Evolutionary conservation across 2,888 invertebrate genomes (phyloP), one percentile per base, ranked within the genome.

Genomic region (Adelphocoris suturalis): DNA sequence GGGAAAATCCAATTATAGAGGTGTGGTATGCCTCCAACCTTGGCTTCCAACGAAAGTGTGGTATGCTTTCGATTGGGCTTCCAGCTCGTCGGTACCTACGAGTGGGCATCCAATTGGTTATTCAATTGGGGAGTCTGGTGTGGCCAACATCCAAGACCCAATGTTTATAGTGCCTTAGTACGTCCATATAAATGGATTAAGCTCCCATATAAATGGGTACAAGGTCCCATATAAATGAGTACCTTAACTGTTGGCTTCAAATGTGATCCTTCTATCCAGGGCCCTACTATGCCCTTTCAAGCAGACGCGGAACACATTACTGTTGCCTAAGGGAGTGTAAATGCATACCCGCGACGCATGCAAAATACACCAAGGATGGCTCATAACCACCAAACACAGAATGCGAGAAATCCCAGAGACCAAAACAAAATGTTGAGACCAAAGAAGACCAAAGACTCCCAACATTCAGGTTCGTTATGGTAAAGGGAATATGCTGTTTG

Each of bases 221-320:
- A 19, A 19, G 16, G 16, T 19, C 9, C 19, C 61, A 61, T n/a
- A n/a, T 61, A n/a, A 61, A 61, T 68, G 68, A 13, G 27, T 23
- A n/a, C 37, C 7, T 37, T 4, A 7, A 68, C 23, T 12, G 9
- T 27, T 23, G 68, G 68, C 23, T 68, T 23, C 68, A 23, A 23
- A 68, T 68, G 68, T 23, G 23, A 68, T 23, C 68, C 23, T 68
- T 23, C 68, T 7, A 68, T 23, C 23, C 12, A 27, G 68, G 68
- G 23, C 68, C 68, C 68, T 27, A 68, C 68, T 19, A 61, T 61
- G 19, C 61, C 61, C 61, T 19, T 16, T 61, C 61, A 61, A 61
- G 61, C 61, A 23, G 23, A 68, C 23, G 68, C 23, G 68, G 68
- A 68, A 68, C 68, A 68, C 68, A 7, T 68, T 23, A 23, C 23